A percentile compares a stretch with the other conserved stretches of the same genome.
Evolutionary conservation across 2,113 vertebrate genomes (phyloP).

Genomic region (Anthoscopus minutus): DNA sequence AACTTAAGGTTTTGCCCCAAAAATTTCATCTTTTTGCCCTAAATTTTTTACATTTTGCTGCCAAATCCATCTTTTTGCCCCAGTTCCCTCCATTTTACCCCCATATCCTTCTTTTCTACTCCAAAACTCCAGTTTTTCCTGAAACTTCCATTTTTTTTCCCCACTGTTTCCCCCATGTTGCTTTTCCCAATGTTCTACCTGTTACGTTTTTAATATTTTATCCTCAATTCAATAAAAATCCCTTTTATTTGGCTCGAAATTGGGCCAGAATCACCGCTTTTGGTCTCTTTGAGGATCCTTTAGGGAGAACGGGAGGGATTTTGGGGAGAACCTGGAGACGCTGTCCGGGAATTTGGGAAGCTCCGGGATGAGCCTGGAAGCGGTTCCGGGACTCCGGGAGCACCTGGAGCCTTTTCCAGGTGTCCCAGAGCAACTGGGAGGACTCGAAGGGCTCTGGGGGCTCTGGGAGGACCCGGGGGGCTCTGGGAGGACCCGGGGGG

Average conservation of each 20-base stretch:
- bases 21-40: background rate
- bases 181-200: accelerated
- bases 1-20: background rate
- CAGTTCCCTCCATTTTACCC: too few relatives aligned
- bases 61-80: too few relatives aligned
- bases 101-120: accelerated
- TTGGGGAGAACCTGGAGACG: background rate
- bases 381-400: background rate
- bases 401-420: too few relatives aligned
- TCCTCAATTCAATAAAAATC: background rate
- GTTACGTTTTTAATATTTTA: accelerated
- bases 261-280: background rate
- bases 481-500: background rate
- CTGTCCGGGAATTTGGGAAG: background rate
- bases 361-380: background rate
- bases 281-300: background rate
- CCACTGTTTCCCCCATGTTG: accelerated
- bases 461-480: background rate
- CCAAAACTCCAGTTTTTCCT: background rate
- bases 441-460: background rate
- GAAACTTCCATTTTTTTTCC: accelerated
- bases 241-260: accelerated
- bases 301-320: background rate
- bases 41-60: background rate
- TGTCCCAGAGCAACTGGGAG: background rate